phyloP scores from a whole-genome alignment of 2,113 vertebrate species.

The Hyperopisus bebe region DNA sequence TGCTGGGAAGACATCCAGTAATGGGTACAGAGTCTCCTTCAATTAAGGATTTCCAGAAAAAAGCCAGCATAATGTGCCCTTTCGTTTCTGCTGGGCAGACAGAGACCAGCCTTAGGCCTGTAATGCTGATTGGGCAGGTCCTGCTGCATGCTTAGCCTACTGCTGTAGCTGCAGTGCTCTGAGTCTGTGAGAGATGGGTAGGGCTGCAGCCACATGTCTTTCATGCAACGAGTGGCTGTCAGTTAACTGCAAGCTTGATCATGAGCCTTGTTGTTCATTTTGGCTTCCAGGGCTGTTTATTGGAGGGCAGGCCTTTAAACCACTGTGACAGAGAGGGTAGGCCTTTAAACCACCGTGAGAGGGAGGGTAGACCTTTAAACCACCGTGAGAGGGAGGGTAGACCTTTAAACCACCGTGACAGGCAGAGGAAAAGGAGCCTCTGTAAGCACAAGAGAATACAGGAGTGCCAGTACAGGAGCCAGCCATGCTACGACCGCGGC shows the following conservation, averaged over 20 bases:
- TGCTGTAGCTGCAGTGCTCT: background rate
- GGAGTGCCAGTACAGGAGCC: background rate
- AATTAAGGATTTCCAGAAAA: background rate
- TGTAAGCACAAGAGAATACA: background rate
- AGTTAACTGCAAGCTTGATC: background rate
- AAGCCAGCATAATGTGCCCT: background rate
- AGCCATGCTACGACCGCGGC: background rate
- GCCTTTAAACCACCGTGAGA: background rate
- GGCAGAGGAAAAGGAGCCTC: background rate
- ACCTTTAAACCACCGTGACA: background rate
- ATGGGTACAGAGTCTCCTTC: constrained; percentile 29
- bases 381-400: background rate
- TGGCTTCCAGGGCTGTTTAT: background rate
- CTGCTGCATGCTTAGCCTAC: background rate
- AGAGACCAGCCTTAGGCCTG: background rate
- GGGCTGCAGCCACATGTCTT: background rate
- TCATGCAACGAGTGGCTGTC: background rate
- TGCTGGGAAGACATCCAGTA: constrained; percentile 47
- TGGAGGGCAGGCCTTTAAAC: background rate
- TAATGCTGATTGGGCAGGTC: background rate
- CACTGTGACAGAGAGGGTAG: background rate
- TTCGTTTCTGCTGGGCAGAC: background rate
- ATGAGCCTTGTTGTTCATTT: background rate
- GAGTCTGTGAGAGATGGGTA: background rate
- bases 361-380: background rate